Evolutionary conservation across 2,113 vertebrate species (phyloP).

Genomic region (Mobula hypostoma): DNA sequence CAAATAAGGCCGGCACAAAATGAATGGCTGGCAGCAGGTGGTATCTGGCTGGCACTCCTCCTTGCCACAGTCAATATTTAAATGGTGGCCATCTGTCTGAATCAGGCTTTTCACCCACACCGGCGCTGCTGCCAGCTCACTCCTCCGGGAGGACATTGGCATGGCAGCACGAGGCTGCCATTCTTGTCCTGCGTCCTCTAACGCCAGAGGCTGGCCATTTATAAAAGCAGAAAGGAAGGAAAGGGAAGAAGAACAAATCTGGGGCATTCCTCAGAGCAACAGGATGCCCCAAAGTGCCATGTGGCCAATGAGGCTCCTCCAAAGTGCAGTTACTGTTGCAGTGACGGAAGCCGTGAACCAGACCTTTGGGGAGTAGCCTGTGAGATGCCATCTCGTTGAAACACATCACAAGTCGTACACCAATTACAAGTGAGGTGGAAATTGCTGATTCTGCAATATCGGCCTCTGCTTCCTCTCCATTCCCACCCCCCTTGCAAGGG

Average conservation of each 20-base stretch:
- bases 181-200: neutral
- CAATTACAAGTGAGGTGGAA: too few relatives aligned
- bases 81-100: conserved; percentile 39
- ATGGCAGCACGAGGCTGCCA: neutral
- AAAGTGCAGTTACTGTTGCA: neutral
- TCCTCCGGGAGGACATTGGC: neutral
- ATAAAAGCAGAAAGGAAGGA: neutral
- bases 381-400: neutral
- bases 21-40: conserved; percentile 45
- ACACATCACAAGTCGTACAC: too few relatives aligned
- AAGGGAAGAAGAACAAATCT: neutral
- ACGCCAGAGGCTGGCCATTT: neutral
- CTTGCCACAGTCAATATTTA: conserved; percentile 37
- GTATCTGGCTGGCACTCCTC: conserved; percentile 1
- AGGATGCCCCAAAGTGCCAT: neutral
- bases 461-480: too few relatives aligned
- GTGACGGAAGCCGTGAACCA: neutral
- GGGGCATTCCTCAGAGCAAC: neutral
- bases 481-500: too few relatives aligned
- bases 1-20: conserved; percentile 46
- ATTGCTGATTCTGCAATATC: too few relatives aligned
- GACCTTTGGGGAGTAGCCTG: neutral
- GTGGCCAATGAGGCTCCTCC: neutral
- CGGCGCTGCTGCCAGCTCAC: neutral
- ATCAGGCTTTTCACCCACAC: conserved; percentile 38